Evolutionary conservation across 2,797 vertebrate species (phyloP).

Genomic region (Lutjanus argentimaculatus): DNA sequence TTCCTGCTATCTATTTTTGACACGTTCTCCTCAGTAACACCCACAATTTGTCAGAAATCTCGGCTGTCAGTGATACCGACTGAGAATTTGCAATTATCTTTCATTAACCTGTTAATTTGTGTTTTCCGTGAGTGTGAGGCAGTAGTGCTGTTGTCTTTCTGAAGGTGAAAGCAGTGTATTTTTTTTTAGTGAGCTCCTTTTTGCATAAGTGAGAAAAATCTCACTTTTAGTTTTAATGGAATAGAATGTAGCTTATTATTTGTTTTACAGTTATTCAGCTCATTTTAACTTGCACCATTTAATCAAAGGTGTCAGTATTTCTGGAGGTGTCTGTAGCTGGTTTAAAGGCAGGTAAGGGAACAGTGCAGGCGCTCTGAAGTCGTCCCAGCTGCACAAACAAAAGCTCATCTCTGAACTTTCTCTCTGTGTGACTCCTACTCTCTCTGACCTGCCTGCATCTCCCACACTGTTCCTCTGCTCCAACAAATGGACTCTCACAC

Average conservation of each 20-base stretch:
- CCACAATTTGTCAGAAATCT: constrained; percentile 26
- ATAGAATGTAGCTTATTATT: constrained; percentile 18
- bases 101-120: constrained; percentile 34
- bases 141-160: constrained; percentile 5
- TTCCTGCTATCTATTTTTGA: constrained; percentile 27
- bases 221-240: constrained; percentile 12
- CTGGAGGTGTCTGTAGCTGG: constrained; percentile 24
- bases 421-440: constrained; percentile 53
- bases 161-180: neutral
- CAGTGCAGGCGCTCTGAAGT: constrained; percentile 42
- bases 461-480: constrained; percentile 40
- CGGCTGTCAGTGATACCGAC: neutral
- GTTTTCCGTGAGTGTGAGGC: constrained; percentile 20
- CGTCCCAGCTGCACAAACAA: constrained; percentile 60
- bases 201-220: constrained; percentile 12
- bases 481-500: constrained; percentile 50
- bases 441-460: constrained; percentile 54
- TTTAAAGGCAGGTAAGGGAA: constrained; percentile 46
- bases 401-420: constrained; percentile 63
- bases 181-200: neutral
- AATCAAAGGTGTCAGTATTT: constrained; percentile 49
- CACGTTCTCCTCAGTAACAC: constrained; percentile 6
- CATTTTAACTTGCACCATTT: constrained; percentile 17
- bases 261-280: constrained; percentile 9
- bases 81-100: constrained; percentile 39